These are phyloP conservation scores for Drosophila robusta DNA, from an alignment of 2,888 invertebrate genomes.

Conservation along the genomic window DNA sequence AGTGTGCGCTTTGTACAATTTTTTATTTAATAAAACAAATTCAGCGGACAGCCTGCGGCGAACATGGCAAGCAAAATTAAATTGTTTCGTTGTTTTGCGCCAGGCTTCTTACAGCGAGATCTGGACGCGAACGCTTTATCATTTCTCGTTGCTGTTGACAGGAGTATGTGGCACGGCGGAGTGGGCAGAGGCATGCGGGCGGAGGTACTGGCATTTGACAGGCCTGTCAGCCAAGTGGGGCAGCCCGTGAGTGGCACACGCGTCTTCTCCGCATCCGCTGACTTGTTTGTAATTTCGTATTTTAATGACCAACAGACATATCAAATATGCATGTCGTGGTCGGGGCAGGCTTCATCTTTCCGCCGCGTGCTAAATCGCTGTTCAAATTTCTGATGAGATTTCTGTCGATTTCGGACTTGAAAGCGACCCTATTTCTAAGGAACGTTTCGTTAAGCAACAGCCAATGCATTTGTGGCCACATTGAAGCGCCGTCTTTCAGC, in stretches of 20 bases:
- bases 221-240: constrained; percentile 55
- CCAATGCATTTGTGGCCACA: constrained; percentile 24
- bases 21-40: constrained; percentile 81
- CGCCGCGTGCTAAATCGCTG: neutral
- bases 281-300: constrained; percentile 52
- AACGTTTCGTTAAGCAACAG: neutral
- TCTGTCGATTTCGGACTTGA: neutral
- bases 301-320: constrained; percentile 65
- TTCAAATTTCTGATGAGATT: constrained; percentile 1
- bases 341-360: constrained; percentile 1
- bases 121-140: constrained; percentile 73
- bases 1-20: constrained; percentile 56
- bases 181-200: neutral
- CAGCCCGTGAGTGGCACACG: constrained; percentile 7
- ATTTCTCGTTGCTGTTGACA: constrained; percentile 69
- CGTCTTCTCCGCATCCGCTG: constrained; percentile 15
- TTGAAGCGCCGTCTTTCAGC: constrained; percentile 12
- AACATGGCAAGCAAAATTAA: constrained; percentile 77
- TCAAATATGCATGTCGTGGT: constrained; percentile 48
- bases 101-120: constrained; percentile 42
- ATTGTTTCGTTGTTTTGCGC: constrained; percentile 71
- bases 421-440: constrained; percentile 21
- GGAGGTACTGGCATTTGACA: constrained; percentile 60
- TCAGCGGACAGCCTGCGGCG: constrained; percentile 76
- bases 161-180: constrained; percentile 34